Percentiles rank a stretch among this genome's conserved stretches.
These are phyloP conservation scores for Bimastos eiseni DNA, from an alignment of 2,888 invertebrate species.

Conservation along the genomic window DNA sequence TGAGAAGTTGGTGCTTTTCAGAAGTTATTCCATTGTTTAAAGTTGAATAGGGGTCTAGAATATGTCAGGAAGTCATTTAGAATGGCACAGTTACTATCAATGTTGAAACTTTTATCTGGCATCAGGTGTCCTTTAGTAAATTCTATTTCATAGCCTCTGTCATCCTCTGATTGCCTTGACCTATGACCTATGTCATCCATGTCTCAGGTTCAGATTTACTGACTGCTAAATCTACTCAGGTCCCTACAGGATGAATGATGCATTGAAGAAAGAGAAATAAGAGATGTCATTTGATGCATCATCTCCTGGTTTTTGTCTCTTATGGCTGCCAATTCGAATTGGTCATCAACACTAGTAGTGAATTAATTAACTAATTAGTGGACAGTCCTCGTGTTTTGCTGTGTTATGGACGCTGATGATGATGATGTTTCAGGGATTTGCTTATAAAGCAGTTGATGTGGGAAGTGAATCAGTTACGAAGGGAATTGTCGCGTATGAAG, in stretches of 20 bases:
- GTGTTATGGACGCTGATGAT: neutral
- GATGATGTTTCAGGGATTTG: constrained; percentile 49
- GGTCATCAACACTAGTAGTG: too few species aligned
- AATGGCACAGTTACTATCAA: neutral
- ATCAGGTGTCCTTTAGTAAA: neutral
- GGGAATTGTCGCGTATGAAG: constrained; percentile 73
- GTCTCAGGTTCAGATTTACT: too few species aligned
- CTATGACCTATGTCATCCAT: too few species aligned
- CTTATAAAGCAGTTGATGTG: constrained; percentile 75
- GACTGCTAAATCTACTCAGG: neutral
- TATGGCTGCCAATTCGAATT: neutral
- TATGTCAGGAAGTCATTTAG: neutral
- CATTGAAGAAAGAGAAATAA: neutral
- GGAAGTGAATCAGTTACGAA: constrained; percentile 66
- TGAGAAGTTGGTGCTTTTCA: neutral
- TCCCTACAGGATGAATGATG: neutral
- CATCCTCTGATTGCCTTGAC: too few species aligned
- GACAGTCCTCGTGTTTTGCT: neutral
- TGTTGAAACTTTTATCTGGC: neutral
- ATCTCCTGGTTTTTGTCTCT: neutral
- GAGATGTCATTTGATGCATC: neutral
- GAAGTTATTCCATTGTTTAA: neutral
- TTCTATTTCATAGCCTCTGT: too few species aligned
- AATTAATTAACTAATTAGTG: neutral
- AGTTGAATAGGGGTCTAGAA: neutral